phyloP scores from a whole-genome alignment of 2,797 vertebrate genomes.

The Chaenodraco wilsoni region DNA sequence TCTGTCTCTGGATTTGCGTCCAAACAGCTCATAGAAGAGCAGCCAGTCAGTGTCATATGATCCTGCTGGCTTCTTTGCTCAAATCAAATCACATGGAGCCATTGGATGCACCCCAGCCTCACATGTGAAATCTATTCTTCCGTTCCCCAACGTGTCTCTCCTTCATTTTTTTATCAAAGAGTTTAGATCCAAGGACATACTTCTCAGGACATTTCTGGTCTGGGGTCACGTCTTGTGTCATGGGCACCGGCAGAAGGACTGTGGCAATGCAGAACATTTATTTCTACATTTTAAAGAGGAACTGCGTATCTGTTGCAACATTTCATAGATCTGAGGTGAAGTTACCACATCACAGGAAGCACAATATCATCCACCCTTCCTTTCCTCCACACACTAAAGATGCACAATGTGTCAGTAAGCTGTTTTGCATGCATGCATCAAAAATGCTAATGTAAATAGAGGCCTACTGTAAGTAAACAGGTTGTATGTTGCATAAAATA shows the following conservation, averaged over 20 bases:
- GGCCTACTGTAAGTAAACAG: background rate
- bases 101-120: conserved; percentile 11
- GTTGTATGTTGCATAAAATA: background rate
- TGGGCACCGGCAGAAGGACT: background rate
- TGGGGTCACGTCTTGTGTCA: conserved; percentile 6
- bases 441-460: background rate
- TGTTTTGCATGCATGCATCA: background rate
- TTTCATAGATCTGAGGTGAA: conserved; percentile 44
- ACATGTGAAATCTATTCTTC: conserved; percentile 42
- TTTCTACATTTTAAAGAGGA: conserved; percentile 44
- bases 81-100: conserved; percentile 54
- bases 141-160: background rate
- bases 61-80: conserved; percentile 29
- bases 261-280: conserved; percentile 14
- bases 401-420: background rate
- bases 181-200: background rate
- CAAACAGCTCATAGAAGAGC: conserved; percentile 41
- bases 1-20: conserved; percentile 29
- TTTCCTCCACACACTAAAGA: conserved; percentile 25
- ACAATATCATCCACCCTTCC: conserved; percentile 59
- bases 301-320: conserved; percentile 50
- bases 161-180: conserved; percentile 13
- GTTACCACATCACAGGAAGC: conserved; percentile 66
- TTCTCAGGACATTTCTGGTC: background rate
- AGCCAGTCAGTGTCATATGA: conserved; percentile 57